A percentile compares a stretch with the other conserved stretches of the same genome.
These are phyloP conservation scores for Periophthalmus modestus DNA, from an alignment of 2,113 vertebrate genomes.

Conservation along the genomic window DNA sequence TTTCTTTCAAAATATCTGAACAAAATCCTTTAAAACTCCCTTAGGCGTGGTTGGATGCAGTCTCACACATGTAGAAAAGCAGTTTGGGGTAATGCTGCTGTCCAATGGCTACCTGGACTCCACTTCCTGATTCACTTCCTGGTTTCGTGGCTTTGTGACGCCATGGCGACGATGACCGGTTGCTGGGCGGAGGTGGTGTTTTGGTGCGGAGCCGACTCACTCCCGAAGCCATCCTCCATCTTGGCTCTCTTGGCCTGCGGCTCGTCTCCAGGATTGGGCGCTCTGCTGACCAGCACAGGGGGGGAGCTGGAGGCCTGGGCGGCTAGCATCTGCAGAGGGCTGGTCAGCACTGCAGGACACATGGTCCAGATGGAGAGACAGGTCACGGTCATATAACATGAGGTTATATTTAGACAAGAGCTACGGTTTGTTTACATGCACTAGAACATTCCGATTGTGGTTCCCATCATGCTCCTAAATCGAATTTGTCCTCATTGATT, in stretches of 20 bases:
- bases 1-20: constrained; percentile 25
- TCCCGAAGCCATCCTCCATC: constrained; percentile 80
- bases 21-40: constrained; percentile 42
- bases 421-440: too few species aligned
- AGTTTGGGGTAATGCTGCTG: constrained; percentile 33
- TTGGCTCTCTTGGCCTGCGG: constrained; percentile 87
- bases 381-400: background rate
- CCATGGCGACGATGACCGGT: constrained; percentile 83
- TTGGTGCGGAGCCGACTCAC: constrained; percentile 52
- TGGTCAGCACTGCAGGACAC: constrained; percentile 81
- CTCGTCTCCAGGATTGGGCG: constrained; percentile 79
- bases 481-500: too few species aligned
- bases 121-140: constrained; percentile 49
- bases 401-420: too few species aligned
- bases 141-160: constrained; percentile 67
- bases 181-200: constrained; percentile 67
- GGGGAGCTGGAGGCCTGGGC: constrained; percentile 94
- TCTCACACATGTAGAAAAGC: constrained; percentile 50
- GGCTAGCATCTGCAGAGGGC: constrained; percentile 92
- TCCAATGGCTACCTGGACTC: constrained; percentile 49
- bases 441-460: too few species aligned
- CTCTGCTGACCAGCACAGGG: constrained; percentile 86
- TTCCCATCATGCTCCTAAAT: too few species aligned
- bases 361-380: background rate
- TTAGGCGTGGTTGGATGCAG: constrained; percentile 49